Evolutionary conservation across 2,888 invertebrate genomes (phyloP).

Genomic region (Lysandra bellargus): DNA sequence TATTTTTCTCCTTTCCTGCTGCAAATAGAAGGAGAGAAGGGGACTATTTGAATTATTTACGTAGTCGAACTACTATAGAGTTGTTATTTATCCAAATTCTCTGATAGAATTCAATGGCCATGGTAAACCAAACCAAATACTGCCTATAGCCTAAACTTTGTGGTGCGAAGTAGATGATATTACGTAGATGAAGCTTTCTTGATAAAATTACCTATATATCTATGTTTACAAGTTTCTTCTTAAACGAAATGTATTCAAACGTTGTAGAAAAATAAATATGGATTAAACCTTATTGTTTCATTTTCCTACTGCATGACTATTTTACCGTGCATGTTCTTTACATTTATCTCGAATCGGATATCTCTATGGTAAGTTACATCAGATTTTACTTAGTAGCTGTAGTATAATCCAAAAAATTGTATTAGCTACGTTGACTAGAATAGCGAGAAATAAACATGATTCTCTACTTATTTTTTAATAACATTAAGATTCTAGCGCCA

Average conservation of each 20-base stretch:
- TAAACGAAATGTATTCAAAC: slow-evolving; percentile 49
- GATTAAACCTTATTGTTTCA: slow-evolving; percentile 64
- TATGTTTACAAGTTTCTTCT: slow-evolving; percentile 59
- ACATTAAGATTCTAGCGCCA: slow-evolving; percentile 9
- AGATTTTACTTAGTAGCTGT: neutral
- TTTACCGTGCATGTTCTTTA: slow-evolving; percentile 51
- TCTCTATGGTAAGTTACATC: slow-evolving; percentile 2
- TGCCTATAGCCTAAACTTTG: slow-evolving; percentile 58
- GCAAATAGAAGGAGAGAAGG: slow-evolving; percentile 74
- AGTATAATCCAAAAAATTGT: neutral
- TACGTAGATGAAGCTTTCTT: slow-evolving; percentile 66
- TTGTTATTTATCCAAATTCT: slow-evolving; percentile 71
- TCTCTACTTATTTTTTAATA: neutral
- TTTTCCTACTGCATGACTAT: slow-evolving; percentile 52
- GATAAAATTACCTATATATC: slow-evolving; percentile 54
- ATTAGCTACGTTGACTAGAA: neutral
- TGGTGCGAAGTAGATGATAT: slow-evolving; percentile 61
- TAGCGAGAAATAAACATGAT: neutral
- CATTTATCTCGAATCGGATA: slow-evolving; percentile 10
- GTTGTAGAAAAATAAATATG: slow-evolving; percentile 73
- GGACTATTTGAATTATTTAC: slow-evolving; percentile 69
- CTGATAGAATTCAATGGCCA: slow-evolving; percentile 66
- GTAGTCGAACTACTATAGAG: slow-evolving; percentile 65
- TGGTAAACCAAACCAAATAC: slow-evolving; percentile 64
- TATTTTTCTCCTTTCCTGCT: slow-evolving; percentile 73